These are phyloP conservation scores for Trimorus sp. DNA, from an alignment of 2,888 invertebrate genomes.

Conservation along the genomic window DNA sequence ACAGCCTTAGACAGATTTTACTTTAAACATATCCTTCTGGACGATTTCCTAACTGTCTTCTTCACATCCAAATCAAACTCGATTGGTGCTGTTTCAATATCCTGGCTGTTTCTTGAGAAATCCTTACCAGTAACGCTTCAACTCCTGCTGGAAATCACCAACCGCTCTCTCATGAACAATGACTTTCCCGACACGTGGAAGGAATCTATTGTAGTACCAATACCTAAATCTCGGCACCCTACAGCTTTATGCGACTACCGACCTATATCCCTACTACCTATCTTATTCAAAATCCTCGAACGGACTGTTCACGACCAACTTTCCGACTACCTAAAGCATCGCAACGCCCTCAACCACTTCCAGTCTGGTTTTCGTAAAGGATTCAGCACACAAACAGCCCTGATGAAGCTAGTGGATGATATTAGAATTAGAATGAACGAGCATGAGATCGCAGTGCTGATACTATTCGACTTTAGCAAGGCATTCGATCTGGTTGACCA, in stretches of 20 bases:
- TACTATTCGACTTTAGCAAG: constrained; percentile 3
- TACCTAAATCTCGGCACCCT: neutral
- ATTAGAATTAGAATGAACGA: neutral
- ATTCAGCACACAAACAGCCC: constrained; percentile 14
- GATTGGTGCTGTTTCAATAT: neutral
- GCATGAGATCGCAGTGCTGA: neutral
- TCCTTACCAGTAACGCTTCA: neutral
- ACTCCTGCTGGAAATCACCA: neutral
- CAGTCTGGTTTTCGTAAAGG: constrained; percentile 4
- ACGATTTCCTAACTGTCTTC: neutral
- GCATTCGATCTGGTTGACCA: neutral
- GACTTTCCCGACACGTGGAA: constrained; percentile 15
- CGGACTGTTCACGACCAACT: constrained; percentile 22
- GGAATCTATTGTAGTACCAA: neutral
- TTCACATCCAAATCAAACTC: neutral
- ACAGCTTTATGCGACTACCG: neutral
- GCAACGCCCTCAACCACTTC: neutral
- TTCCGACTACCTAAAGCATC: neutral
- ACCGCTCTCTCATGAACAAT: neutral
- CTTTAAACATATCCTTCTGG: neutral
- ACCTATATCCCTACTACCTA: constrained; percentile 19
- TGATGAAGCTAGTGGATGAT: constrained; percentile 6
- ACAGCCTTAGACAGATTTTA: neutral
- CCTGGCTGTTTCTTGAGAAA: neutral
- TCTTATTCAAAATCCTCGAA: constrained; percentile 23